Conservation (phyloP, 2,113 vertebrate species). For the western clawed frog (Xenopus tropicalis) region UCB_Xtro_10.0 CM004451.2:11359501-11360000, state of each 20-base stretch:
- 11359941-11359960: too few species aligned
- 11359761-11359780: background rate
- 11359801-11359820: background rate
- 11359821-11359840: background rate
- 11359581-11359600: background rate
- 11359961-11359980: too few species aligned
- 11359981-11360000: too few species aligned
- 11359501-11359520: conserved; percentile 47
- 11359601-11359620: background rate
- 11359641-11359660: background rate
- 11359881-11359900: too few species aligned
- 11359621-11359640: background rate
- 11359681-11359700: conserved; percentile 10
- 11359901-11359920: too few species aligned
- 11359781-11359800: background rate
- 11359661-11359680: conserved; percentile 7
- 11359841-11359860: background rate
- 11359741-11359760: conserved; percentile 2
- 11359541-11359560: conserved; percentile 24
- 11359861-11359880: background rate
- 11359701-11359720: background rate
- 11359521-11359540: conserved; percentile 40
- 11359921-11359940: too few species aligned
- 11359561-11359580: background rate
- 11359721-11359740: background rate